phyloP scores from a whole-genome alignment of 2,113 vertebrate species.

The Andinoacara biseriatus region DNA sequence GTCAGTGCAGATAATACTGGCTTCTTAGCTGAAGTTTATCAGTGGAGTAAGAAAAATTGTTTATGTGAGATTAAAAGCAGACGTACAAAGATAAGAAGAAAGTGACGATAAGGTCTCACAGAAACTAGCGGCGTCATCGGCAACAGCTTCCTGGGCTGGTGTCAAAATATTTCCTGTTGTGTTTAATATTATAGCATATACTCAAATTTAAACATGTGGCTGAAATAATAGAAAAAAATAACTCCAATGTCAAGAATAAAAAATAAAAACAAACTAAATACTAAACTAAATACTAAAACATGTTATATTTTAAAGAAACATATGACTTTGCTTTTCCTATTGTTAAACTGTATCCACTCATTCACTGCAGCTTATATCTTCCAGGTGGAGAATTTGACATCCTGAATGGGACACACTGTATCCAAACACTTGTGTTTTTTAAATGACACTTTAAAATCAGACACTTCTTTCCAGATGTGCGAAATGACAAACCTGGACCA shows the following conservation, averaged over 20 bases:
- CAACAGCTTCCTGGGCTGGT: not conserved
- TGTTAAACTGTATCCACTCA: not conserved
- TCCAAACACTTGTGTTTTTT: slow-evolving; percentile 9
- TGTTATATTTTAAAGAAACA: not conserved
- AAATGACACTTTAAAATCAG: slow-evolving; percentile 63
- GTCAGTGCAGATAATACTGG: slow-evolving; percentile 11
- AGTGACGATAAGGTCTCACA: not conserved
- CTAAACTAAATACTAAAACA: not conserved
- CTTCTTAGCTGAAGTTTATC: slow-evolving; percentile 3
- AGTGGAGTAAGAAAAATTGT: not conserved
- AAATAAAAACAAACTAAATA: not conserved
- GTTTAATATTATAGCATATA: not conserved
- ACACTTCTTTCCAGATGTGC: slow-evolving; percentile 19
- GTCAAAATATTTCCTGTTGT: not conserved
- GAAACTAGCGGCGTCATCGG: not conserved
- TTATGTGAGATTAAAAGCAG: slow-evolving; percentile 8
- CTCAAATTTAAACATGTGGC: not conserved
- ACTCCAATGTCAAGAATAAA: not conserved
- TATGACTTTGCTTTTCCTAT: not conserved
- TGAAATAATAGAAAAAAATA: not conserved
- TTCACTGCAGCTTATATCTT: not conserved
- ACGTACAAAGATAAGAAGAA: not conserved
- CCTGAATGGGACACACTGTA: not conserved
- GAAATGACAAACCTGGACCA: not conserved
- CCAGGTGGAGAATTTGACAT: not conserved